phyloP scores from a whole-genome alignment of 2,888 invertebrate genomes.

The Disparrhopalites patrizii region DNA sequence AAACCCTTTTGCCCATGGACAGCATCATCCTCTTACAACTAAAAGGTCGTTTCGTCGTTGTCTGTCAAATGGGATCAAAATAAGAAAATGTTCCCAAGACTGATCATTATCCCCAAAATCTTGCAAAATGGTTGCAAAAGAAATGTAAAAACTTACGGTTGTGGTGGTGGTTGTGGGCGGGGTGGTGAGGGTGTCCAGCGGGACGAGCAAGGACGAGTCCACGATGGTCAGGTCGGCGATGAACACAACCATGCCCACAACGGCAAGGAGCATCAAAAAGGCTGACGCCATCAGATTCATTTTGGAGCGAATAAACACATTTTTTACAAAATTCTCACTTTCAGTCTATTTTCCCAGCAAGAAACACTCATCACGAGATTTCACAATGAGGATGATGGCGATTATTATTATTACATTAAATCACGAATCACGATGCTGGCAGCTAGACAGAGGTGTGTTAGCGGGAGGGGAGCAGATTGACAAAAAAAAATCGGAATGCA shows the following conservation, averaged over 20 bases:
- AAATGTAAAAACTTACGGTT: neutral
- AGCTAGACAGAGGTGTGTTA: neutral
- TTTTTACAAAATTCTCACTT: too few species aligned
- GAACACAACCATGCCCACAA: slow-evolving; percentile 12
- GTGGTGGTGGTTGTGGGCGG: neutral
- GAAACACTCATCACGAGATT: neutral
- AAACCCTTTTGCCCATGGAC: slow-evolving; percentile 20
- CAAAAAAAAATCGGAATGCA: too few species aligned
- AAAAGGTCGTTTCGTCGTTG: too few species aligned
- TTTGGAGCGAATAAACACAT: neutral
- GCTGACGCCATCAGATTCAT: slow-evolving; percentile 26
- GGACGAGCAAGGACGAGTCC: slow-evolving; percentile 13
- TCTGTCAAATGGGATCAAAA: too few species aligned
- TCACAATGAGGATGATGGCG: neutral
- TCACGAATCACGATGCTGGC: too few species aligned
- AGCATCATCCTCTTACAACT: slow-evolving; percentile 15
- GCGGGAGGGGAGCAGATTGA: too few species aligned
- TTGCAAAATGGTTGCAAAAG: too few species aligned
- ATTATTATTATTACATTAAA: too few species aligned
- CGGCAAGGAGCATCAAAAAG: slow-evolving; percentile 12
- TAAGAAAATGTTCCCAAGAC: too few species aligned
- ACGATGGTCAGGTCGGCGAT: slow-evolving; percentile 2
- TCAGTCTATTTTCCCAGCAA: too few species aligned
- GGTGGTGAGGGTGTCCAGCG: slow-evolving; percentile 1
- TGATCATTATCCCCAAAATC: too few species aligned